These are phyloP conservation scores for Varanus komodoensis DNA, from an alignment of 2,113 vertebrate species.

Conservation along the genomic window DNA sequence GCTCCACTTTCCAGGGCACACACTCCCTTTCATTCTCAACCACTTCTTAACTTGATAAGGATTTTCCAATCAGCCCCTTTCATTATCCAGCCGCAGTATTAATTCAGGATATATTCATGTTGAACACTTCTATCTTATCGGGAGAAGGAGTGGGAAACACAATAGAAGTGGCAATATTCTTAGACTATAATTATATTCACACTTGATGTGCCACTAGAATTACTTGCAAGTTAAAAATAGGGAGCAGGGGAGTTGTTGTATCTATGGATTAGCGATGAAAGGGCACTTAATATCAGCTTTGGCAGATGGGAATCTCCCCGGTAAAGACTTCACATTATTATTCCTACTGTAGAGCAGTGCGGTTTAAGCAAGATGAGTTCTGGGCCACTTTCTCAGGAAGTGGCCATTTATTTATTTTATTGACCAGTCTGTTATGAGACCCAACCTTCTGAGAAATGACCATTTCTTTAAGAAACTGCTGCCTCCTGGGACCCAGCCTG, in stretches of 20 bases:
- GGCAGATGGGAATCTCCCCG: conserved; percentile 8
- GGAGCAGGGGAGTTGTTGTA: conserved; percentile 15
- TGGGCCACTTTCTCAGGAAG: conserved; percentile 34
- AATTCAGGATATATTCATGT: conserved; percentile 74
- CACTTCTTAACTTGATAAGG: conserved; percentile 73
- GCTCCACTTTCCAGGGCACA: not conserved
- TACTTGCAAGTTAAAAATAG: conserved; percentile 58
- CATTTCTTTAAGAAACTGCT: not conserved
- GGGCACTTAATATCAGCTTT: conserved; percentile 40
- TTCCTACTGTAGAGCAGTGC: not conserved
- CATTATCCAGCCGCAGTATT: conserved; percentile 76
- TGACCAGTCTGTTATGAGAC: fast-evolving
- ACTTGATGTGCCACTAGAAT: conserved; percentile 59
- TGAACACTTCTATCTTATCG: conserved; percentile 80
- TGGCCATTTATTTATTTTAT: not conserved
- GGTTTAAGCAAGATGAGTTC: not conserved
- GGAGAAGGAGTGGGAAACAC: conserved; percentile 63
- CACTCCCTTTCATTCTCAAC: conserved; percentile 58
- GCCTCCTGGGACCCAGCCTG: not conserved
- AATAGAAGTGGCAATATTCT: conserved; percentile 74
- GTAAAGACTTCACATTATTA: conserved; percentile 11
- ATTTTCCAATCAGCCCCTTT: conserved; percentile 79
- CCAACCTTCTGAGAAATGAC: not conserved
- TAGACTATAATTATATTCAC: conserved; percentile 75
- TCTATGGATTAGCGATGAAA: conserved; percentile 47